Evolutionary conservation across 2,888 invertebrate genomes (phyloP).

Genomic region (Ophion costatus): DNA sequence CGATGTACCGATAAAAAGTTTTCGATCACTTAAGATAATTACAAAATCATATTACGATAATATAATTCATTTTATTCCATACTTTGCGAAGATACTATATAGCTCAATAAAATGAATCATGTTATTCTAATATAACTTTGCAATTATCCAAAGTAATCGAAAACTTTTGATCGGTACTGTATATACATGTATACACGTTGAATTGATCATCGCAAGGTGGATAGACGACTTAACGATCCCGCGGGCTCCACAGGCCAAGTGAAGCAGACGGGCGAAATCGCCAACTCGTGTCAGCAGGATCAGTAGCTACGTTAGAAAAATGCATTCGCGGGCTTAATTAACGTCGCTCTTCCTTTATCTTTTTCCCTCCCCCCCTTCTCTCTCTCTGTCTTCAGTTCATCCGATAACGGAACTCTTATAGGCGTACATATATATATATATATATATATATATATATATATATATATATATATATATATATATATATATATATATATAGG

Average conservation of each 20-base stretch:
- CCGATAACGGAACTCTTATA: constrained; percentile 62
- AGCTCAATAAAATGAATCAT: too few relatives aligned
- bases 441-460: neutral
- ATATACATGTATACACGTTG: constrained; percentile 17
- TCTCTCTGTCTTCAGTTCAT: constrained; percentile 28
- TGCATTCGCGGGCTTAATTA: constrained; percentile 61
- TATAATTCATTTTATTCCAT: too few relatives aligned
- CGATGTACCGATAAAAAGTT: too few relatives aligned
- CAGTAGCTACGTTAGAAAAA: constrained; percentile 47
- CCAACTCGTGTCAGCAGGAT: constrained; percentile 48
- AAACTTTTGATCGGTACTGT: too few relatives aligned
- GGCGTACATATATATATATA: constrained; percentile 21
- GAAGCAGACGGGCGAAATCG: constrained; percentile 28
- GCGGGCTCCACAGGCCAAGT: neutral
- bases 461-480: too few relatives aligned
- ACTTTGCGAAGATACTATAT: too few relatives aligned
- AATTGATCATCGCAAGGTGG: constrained; percentile 41
- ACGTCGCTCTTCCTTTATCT: constrained; percentile 63
- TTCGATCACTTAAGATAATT: too few relatives aligned
- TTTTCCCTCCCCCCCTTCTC: constrained; percentile 46
- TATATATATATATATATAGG: neutral
- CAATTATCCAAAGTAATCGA: too few relatives aligned
- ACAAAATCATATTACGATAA: too few relatives aligned
- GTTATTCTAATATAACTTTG: too few relatives aligned
- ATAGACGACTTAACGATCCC: constrained; percentile 46